Percentiles rank a stretch among this genome's conserved stretches.
Evolutionary conservation across 1,140 invertebrate species (phyloP).

Genomic region (Sycobia sp.): DNA sequence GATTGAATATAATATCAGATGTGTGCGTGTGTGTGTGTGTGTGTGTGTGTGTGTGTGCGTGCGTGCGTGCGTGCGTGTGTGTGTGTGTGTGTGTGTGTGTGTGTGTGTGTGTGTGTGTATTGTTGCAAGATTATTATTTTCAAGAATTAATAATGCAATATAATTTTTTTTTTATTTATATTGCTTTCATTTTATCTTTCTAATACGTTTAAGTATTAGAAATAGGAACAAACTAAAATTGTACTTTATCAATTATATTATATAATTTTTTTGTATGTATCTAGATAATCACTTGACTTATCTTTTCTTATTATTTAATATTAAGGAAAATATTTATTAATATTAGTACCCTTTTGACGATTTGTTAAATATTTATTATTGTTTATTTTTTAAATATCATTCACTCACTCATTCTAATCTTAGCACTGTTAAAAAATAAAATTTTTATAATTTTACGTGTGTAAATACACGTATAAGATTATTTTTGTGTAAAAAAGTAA

Average conservation of each 20-base stretch:
- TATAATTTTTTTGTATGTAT: slow-evolving; percentile 11
- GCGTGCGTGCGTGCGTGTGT: too few relatives aligned
- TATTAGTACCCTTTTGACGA: slow-evolving; percentile 20
- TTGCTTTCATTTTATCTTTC: slow-evolving; percentile 30
- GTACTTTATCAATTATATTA: slow-evolving; percentile 21
- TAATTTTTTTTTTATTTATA: slow-evolving; percentile 20
- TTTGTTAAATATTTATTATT: slow-evolving; percentile 9
- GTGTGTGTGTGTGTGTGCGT: too few relatives aligned
- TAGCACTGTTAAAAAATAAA: slow-evolving; percentile 32
- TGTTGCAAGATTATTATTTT: slow-evolving; percentile 25
- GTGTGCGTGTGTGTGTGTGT: too few relatives aligned
- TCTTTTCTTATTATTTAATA: not conserved
- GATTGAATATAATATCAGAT: too few relatives aligned
- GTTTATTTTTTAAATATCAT: slow-evolving; percentile 23
- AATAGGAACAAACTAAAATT: slow-evolving; percentile 34
- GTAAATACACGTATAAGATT: slow-evolving; percentile 14
- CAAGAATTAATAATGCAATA: slow-evolving; percentile 25
- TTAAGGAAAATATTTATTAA: slow-evolving; percentile 9
- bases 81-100: too few relatives aligned
- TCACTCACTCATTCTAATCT: slow-evolving; percentile 23
- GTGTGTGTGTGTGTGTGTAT: too few relatives aligned
- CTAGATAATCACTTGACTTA: slow-evolving; percentile 25
- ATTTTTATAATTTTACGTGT: slow-evolving; percentile 25
- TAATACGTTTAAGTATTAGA: slow-evolving; percentile 26
- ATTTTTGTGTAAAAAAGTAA: slow-evolving; percentile 15